Evolutionary conservation across 2,888 invertebrate species (phyloP).

Genomic region (Fragum fragum): DNA sequence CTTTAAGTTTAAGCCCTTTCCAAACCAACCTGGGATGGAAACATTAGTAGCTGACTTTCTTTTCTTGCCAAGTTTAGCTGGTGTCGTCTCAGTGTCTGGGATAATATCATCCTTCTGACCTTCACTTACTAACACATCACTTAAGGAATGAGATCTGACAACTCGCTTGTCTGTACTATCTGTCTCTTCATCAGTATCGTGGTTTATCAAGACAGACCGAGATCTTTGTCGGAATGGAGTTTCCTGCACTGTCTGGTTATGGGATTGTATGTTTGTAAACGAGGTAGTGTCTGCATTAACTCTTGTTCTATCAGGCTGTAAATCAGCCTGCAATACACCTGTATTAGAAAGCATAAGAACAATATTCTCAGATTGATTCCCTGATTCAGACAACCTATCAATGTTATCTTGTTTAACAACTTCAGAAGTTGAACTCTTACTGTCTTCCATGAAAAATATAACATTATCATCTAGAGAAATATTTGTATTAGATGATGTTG

Average conservation of each 20-base stretch:
- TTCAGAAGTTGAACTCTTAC: neutral
- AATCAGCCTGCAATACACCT: neutral
- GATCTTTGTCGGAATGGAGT: conserved; percentile 36
- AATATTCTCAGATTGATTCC: neutral
- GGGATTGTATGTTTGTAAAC: too few species aligned
- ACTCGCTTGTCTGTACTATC: conserved; percentile 7
- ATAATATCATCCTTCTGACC: neutral
- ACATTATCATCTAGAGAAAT: neutral
- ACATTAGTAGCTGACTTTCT: conserved; percentile 52
- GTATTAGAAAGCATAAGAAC: neutral
- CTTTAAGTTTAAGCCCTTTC: conserved; percentile 80
- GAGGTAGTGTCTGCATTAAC: neutral
- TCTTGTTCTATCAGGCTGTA: neutral
- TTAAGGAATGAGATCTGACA: conserved; percentile 48
- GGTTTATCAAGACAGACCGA: conserved; percentile 36
- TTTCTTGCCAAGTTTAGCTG: conserved; percentile 48
- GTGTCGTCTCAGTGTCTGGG: conserved; percentile 11
- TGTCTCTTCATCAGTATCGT: neutral
- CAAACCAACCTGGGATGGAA: conserved; percentile 83
- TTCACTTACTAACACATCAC: conserved; percentile 29
- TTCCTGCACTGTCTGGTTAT: neutral
- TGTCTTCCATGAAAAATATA: neutral
- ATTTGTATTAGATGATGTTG: neutral
- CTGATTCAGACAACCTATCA: neutral
- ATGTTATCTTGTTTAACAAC: neutral